Conservation (phyloP, 2,113 vertebrate species). For the Neomonachus schauinslandi region DNA sequence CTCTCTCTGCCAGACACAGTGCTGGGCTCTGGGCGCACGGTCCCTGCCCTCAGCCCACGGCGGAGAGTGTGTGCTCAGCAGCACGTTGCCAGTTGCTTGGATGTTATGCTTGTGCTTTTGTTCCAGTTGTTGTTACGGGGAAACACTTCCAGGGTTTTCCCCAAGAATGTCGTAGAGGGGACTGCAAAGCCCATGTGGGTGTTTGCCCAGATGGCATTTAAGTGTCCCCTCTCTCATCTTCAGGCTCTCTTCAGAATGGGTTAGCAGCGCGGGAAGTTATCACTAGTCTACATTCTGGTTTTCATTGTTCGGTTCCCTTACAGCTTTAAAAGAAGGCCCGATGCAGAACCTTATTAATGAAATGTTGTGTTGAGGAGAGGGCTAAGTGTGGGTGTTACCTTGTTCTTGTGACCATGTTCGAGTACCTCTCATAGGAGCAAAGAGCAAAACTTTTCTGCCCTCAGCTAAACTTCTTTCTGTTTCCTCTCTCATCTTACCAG, state of each 20-base stretch:
- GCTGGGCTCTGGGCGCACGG: neutral
- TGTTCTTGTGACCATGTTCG: neutral
- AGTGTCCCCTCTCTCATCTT: neutral
- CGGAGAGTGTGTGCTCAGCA: rapidly evolving
- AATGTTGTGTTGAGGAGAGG: neutral
- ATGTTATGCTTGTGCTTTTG: neutral
- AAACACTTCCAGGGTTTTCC: neutral
- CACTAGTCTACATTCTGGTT: neutral
- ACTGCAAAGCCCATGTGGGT: neutral
- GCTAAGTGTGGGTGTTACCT: neutral
- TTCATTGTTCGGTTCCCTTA: neutral
- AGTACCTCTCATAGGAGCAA: neutral
- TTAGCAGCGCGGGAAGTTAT: neutral
- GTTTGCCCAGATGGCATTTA: neutral
- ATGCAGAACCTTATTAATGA: neutral
- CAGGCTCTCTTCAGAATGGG: neutral
- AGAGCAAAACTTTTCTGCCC: neutral
- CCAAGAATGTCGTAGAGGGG: neutral
- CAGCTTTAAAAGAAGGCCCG: neutral
- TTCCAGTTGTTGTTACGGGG: neutral
- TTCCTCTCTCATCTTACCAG: neutral
- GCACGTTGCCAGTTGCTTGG: neutral
- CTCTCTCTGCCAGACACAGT: neutral
- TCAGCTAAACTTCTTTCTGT: neutral
- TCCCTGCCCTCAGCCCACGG: neutral